These are phyloP conservation scores for Myotis daubentonii DNA, from an alignment of 2,797 vertebrate species.

Conservation along the genomic window DNA sequence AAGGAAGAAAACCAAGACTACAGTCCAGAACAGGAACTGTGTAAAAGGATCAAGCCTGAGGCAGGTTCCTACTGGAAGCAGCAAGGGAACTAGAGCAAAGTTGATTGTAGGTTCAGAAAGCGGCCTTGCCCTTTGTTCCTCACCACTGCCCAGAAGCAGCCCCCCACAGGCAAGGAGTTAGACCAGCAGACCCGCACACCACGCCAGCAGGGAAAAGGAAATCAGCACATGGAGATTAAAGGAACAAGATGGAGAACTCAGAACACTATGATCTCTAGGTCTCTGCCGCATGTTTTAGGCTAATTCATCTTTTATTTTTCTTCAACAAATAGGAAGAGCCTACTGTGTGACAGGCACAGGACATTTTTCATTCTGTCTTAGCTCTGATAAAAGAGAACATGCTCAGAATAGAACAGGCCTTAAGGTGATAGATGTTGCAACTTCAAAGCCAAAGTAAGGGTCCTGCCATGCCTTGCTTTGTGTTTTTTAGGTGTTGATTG, in stretches of 20 bases:
- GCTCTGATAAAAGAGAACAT: background rate
- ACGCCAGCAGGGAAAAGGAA: rapidly evolving
- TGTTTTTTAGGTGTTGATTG: background rate
- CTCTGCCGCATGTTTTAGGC: background rate
- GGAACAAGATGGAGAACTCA: background rate
- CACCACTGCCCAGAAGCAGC: background rate
- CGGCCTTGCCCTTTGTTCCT: too few species aligned
- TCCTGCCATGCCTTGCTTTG: background rate
- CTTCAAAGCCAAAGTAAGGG: background rate
- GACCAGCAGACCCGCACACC: background rate
- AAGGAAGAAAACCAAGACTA: background rate
- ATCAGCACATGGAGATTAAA: rapidly evolving
- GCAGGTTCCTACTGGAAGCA: background rate
- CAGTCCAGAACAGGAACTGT: background rate
- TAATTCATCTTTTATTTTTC: background rate
- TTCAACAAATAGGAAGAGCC: background rate
- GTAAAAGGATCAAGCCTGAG: background rate
- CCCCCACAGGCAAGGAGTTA: background rate
- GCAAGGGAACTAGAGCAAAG: background rate
- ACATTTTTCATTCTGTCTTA: background rate
- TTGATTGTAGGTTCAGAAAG: background rate
- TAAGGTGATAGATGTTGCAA: background rate
- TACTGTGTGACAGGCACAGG: background rate
- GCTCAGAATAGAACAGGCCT: background rate
- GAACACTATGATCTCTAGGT: background rate